Percentiles rank a stretch among this genome's conserved stretches.
These are phyloP conservation scores for Tenthredo mesomela DNA, from an alignment of 2,888 invertebrate genomes.

Conservation along the genomic window DNA sequence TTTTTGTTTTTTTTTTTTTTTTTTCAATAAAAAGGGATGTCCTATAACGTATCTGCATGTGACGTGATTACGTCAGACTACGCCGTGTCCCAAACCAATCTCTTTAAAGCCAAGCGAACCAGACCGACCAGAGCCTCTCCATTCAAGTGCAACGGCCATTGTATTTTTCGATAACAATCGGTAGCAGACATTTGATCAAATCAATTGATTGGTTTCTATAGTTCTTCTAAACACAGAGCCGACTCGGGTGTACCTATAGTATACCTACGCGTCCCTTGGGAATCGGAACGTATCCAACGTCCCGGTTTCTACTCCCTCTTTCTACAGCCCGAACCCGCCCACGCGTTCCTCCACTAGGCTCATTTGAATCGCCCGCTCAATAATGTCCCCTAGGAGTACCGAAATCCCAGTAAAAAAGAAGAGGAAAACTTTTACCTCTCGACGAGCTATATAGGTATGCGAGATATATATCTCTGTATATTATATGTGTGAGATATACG, in stretches of 20 bases:
- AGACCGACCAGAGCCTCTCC: slow-evolving; percentile 51
- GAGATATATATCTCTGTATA: background rate
- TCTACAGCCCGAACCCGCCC: background rate
- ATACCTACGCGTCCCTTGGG: slow-evolving; percentile 46
- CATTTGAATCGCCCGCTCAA: slow-evolving; percentile 72
- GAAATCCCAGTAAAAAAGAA: slow-evolving; percentile 61
- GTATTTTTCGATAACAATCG: slow-evolving; percentile 74
- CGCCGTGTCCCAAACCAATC: slow-evolving; percentile 49
- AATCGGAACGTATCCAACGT: slow-evolving; percentile 41
- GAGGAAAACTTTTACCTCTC: background rate
- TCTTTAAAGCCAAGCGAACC: slow-evolving; percentile 49
- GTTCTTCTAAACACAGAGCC: slow-evolving; percentile 67
- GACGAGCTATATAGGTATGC: background rate
- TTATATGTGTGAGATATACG: background rate
- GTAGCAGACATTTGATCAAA: slow-evolving; percentile 73
- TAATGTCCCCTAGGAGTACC: slow-evolving; percentile 70
- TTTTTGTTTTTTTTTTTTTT: background rate
- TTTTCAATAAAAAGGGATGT: slow-evolving; percentile 42
- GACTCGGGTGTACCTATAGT: slow-evolving; percentile 40
- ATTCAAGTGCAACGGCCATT: slow-evolving; percentile 63
- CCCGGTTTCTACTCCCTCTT: slow-evolving; percentile 36
- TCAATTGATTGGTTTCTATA: slow-evolving; percentile 71
- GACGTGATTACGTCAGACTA: slow-evolving; percentile 58
- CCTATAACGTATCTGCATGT: slow-evolving; percentile 61
- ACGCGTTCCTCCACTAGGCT: slow-evolving; percentile 64